Percentiles rank a stretch among this genome's conserved stretches.
Evolutionary conservation across 2,113 vertebrate species (phyloP).

Genomic region (Grantiella picta): DNA sequence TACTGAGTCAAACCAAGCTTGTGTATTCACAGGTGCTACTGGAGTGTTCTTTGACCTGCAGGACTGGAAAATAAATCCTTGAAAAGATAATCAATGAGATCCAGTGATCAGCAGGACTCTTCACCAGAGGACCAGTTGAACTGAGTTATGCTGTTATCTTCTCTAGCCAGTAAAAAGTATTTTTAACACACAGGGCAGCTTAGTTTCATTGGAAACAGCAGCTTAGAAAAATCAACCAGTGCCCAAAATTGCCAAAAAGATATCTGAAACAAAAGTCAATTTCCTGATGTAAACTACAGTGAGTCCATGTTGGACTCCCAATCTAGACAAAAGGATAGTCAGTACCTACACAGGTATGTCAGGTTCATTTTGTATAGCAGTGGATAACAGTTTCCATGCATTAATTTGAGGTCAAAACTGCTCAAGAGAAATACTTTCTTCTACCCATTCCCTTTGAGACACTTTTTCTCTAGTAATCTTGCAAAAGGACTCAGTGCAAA

Average conservation of each 20-base stretch:
- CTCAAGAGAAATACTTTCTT: neutral
- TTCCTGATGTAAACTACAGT: neutral
- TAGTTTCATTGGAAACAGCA: neutral
- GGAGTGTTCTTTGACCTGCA: neutral
- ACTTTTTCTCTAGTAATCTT: slow-evolving; percentile 1
- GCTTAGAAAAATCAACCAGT: neutral
- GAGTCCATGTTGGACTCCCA: neutral
- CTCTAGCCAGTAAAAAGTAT: neutral
- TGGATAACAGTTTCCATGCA: neutral
- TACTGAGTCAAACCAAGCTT: neutral
- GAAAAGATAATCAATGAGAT: neutral
- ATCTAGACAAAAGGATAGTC: neutral
- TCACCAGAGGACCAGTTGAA: neutral
- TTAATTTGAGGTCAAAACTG: neutral
- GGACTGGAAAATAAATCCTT: neutral
- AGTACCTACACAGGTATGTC: neutral
- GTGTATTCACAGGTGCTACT: neutral
- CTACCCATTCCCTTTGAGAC: neutral
- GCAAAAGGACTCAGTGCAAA: neutral
- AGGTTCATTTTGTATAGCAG: neutral
- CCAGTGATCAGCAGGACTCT: neutral
- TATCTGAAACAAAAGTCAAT: neutral
- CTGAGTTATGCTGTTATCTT: neutral
- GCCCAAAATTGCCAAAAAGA: neutral
- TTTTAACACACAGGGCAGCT: neutral